Evolutionary conservation across 64 coral and sea anemone species (phyloP).

Genomic region (Pocillopora verrucosa): DNA sequence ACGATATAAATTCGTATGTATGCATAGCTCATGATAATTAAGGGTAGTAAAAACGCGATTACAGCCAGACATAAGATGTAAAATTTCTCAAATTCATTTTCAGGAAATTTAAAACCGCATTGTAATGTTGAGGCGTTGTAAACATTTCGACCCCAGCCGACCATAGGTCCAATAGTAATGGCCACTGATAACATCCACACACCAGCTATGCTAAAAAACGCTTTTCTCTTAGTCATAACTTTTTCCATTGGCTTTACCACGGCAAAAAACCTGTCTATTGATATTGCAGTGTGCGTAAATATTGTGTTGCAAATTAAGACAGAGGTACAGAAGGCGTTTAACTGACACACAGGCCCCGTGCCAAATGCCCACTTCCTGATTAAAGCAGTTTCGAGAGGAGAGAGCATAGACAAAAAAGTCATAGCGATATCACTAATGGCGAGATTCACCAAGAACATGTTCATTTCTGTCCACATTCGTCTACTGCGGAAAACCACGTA

Average conservation of each 20-base stretch:
- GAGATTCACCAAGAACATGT: slow-evolving; percentile 88
- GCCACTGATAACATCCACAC: slow-evolving; percentile 70
- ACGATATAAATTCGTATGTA: slow-evolving; percentile 68
- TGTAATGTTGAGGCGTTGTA: slow-evolving; percentile 85
- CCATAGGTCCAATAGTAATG: slow-evolving; percentile 67
- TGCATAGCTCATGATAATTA: slow-evolving; percentile 68
- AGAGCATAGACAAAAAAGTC: slow-evolving; percentile 65
- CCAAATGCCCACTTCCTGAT: slow-evolving; percentile 53
- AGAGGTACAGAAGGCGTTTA: slow-evolving; percentile 78
- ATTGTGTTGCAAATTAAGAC: slow-evolving; percentile 80
- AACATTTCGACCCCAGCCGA: slow-evolving; percentile 73
- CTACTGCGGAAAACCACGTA: slow-evolving; percentile 68
- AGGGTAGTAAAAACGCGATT: slow-evolving; percentile 67
- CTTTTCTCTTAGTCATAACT: slow-evolving; percentile 76
- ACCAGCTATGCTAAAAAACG: slow-evolving; percentile 39
- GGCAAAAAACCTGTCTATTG: slow-evolving; percentile 81
- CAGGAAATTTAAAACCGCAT: slow-evolving; percentile 77
- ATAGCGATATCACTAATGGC: slow-evolving; percentile 78
- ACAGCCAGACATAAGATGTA: slow-evolving; percentile 74
- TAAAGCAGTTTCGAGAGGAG: slow-evolving; percentile 70
- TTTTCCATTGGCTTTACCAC: slow-evolving; percentile 84
- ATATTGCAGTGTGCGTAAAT: slow-evolving; percentile 86
- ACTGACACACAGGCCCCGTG: slow-evolving; percentile 51
- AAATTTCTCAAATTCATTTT: slow-evolving; percentile 48
- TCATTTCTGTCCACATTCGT: slow-evolving; percentile 86